These are phyloP conservation scores for Pipistrellus pipistrellus DNA, from an alignment of 2,797 vertebrate species.

Conservation along the genomic window DNA sequence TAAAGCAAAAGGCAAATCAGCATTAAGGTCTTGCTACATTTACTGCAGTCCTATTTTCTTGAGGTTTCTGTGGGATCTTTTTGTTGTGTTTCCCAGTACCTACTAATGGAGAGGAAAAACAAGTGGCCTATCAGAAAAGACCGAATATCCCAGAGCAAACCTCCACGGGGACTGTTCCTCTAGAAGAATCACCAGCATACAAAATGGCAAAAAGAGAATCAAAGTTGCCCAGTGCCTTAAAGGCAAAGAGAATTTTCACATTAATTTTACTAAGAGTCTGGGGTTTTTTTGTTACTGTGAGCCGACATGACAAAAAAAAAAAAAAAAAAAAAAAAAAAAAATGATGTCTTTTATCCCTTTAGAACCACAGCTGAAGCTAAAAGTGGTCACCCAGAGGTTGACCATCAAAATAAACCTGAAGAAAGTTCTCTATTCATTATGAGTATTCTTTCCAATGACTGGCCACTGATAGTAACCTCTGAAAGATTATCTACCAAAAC, in stretches of 20 bases:
- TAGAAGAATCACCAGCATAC: neutral
- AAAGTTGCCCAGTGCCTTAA: neutral
- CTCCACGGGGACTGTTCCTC: neutral
- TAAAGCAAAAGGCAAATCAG: conserved; percentile 44
- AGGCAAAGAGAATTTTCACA: neutral
- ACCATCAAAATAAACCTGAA: neutral
- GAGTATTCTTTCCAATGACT: neutral
- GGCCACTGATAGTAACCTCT: neutral
- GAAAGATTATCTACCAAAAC: neutral
- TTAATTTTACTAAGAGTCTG: neutral
- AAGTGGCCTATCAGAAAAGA: neutral
- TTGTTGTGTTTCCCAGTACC: conserved; percentile 28
- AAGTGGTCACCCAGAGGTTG: neutral
- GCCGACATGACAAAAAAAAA: neutral
- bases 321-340: neutral
- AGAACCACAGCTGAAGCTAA: conserved; percentile 11
- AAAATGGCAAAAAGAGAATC: neutral
- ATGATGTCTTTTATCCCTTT: neutral
- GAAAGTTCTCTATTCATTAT: neutral
- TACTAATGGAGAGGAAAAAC: conserved; percentile 26
- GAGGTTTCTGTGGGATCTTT: conserved; percentile 33
- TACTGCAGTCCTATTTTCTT: conserved; percentile 33
- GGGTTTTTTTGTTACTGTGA: neutral
- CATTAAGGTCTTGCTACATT: neutral
- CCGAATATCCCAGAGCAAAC: neutral